phyloP scores from a whole-genome alignment of 2,888 invertebrate species.

The Mermis nigrescens region DNA sequence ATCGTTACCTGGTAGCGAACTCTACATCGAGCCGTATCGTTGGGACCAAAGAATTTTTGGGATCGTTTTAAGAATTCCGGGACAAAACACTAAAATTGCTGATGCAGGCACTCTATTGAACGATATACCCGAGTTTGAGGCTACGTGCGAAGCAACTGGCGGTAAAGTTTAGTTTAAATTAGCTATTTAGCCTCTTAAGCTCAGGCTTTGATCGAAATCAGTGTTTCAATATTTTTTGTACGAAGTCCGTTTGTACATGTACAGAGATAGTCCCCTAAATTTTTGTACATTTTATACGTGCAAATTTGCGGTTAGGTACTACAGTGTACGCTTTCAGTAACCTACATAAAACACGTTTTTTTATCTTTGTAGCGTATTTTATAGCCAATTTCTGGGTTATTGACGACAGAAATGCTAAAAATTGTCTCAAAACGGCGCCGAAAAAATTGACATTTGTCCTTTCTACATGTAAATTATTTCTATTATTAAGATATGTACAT shows the following conservation, averaged over 20 bases:
- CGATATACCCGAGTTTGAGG: constrained; percentile 80
- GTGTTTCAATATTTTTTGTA: constrained; percentile 10
- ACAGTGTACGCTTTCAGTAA: too few relatives aligned
- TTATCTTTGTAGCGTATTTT: too few relatives aligned
- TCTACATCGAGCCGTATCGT: constrained; percentile 92
- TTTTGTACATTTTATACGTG: background rate
- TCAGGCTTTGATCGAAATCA: too few relatives aligned
- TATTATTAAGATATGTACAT: too few relatives aligned
- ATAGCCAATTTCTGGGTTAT: too few relatives aligned
- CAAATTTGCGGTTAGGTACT: background rate
- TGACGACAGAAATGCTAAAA: too few relatives aligned
- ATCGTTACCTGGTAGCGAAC: constrained; percentile 79
- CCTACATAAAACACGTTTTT: too few relatives aligned
- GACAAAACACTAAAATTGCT: constrained; percentile 31
- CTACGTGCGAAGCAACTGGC: constrained; percentile 96
- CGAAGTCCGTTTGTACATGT: background rate
- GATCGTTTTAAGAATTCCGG: constrained; percentile 70
- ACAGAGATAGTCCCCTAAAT: background rate
- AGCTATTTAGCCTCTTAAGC: background rate
- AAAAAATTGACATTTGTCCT: too few relatives aligned
- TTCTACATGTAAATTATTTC: too few relatives aligned
- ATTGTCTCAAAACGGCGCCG: too few relatives aligned
- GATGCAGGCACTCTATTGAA: constrained; percentile 47
- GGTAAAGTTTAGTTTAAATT: constrained; percentile 40
- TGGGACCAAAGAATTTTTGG: constrained; percentile 98